phyloP scores from a whole-genome alignment of 2,113 vertebrate genomes.

The Corythornis madagascariensis region DNA sequence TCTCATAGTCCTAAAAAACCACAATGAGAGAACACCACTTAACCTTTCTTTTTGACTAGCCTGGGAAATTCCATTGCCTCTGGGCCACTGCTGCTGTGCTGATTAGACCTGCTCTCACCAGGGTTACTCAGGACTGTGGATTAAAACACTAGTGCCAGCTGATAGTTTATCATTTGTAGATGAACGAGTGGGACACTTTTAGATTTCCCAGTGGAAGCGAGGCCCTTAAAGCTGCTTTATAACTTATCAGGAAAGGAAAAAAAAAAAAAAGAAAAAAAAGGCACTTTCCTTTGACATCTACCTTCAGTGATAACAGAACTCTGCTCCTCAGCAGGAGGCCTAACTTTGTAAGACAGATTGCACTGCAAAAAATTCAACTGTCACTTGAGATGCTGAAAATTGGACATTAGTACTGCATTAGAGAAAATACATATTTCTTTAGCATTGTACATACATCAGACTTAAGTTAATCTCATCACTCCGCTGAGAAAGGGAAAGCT shows the following conservation, averaged over 20 bases:
- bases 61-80: conserved; percentile 23
- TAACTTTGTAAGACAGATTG: conserved; percentile 8
- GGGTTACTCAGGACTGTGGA: background rate
- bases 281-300: conserved; percentile 18
- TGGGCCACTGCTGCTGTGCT: background rate
- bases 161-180: conserved; percentile 38
- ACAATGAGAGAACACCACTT: conserved; percentile 20
- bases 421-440: background rate
- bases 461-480: background rate
- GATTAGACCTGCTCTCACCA: conserved; percentile 9
- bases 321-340: conserved; percentile 29
- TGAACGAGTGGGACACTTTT: conserved; percentile 19
- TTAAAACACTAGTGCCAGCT: conserved; percentile 32
- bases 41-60: conserved; percentile 26
- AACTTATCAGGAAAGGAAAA: background rate
- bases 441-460: background rate
- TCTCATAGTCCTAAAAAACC: conserved; percentile 2
- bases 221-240: conserved; percentile 27
- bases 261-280: background rate
- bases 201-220: conserved; percentile 39
- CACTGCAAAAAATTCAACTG: background rate
- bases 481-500: background rate
- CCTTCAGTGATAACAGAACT: conserved; percentile 15
- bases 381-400: conserved; percentile 15
- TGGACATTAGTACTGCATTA: background rate